Evolutionary conservation across 2,113 vertebrate genomes (phyloP), one percentile per base, ranked within the genome.

Genomic region (Cynoglossus semilaevis): DNA sequence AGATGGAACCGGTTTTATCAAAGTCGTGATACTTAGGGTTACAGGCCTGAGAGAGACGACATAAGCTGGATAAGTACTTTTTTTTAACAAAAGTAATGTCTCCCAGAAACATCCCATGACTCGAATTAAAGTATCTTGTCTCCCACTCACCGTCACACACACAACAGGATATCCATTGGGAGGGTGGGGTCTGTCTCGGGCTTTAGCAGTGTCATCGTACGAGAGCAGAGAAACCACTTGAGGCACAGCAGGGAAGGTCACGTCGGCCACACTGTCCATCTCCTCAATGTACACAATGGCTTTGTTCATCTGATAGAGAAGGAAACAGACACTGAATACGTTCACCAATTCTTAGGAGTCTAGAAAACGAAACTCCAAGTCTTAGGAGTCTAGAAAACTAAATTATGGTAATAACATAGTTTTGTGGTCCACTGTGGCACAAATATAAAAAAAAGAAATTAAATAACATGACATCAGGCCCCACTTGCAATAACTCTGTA

Each of bases 1-100:
- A 95, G 85, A 94, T 93, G 48, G 91, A 93, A 14, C 91, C 90
- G 0, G 93, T 95, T 80, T 94, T 94, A 67, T 94, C 88, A 38
- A 91, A 94, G 67, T 92, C 90, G 9, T 89, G 87, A 74, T 91
- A 93, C 67, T 93, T 94, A 0, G 92, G 91, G 76, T 92, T 94
- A 68, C 93, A 93, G 12, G 91, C 91, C 92, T 94, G 51, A 8
- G 15, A 43, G 51, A 41, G 15, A 49, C 11, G 7, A 13, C 4
- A 53, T 40, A 35, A 48, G 1, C 4, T 14, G 14, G 8, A 7
- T n/a, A 43, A 42, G 12, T 15, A 3, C 13, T 15, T 2, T 13
- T 29, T 29, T 29, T 6, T 29, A 29, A 29, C 6, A 29, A 29
- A 29, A 29, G 22, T 29, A 29, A 29, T 29, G 6, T 29, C 22